Evolutionary conservation across 2,888 invertebrate species (phyloP), one percentile per base, ranked within the genome.

Genomic region (Carterocephalus palaemon): DNA sequence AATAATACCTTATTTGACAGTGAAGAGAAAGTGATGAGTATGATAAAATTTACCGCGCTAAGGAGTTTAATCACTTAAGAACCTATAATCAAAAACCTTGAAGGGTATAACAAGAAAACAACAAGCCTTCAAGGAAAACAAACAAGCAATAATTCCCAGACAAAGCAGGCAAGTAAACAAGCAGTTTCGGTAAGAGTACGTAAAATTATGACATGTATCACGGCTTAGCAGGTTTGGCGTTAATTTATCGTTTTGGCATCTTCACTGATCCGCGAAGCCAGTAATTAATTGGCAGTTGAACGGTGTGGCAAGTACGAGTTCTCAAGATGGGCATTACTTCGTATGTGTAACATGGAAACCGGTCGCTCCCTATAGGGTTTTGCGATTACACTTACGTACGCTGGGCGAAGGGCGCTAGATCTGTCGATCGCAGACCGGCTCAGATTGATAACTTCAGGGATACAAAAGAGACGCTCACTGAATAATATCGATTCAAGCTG

Each of bases 391-490:
- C 60, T 66, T 67, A 64, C 31, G 29, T 67, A 64, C 31, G 29
- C 46, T 39, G 28, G 36, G 36, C 29, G 46, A 48, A 31, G 42
- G 23, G 32, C 46, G 48, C 48, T 50, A 46, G 40, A 20, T 38
- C 76, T 75, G 70, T 72, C 69, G 66, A 68, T 67, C 64, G 62
- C 56, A 64, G 62, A 62, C 64, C 23, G 69, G 72, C 71, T 68
- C 59, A 79, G 82, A 81, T 84, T 81, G 78, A 81, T 82, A 80
- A 80, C 76, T 74, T 62, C 59, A 62, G 62, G 70, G 67, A 74
- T 70, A 80, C 75, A 77, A 79, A 82, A 81, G 76, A 67, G 74
- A 77, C 75, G 71, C 61, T 69, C 62, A 66, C 67, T 75, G 80
- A 81, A 82, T 82, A 80, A 78, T 78, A 75, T 72, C 66, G 61